phyloP scores from a whole-genome alignment of 2,888 invertebrate genomes.

The Amiota minor region DNA sequence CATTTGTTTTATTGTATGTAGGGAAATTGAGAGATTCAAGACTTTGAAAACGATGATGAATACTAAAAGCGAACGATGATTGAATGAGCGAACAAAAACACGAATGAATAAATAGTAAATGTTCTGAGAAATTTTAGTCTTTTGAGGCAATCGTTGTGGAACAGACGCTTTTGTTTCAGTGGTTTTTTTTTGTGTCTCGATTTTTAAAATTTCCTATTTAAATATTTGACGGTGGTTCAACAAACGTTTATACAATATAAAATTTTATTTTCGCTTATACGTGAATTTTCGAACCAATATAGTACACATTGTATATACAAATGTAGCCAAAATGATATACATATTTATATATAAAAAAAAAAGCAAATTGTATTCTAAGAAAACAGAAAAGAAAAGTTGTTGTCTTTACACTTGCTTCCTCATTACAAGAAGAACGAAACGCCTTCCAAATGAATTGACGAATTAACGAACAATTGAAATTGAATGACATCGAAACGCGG shows the following conservation, averaged over 20 bases:
- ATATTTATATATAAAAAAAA: too few relatives aligned
- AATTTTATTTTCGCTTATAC: neutral
- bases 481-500: constrained; percentile 22
- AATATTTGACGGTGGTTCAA: constrained; percentile 18
- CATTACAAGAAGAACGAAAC: neutral
- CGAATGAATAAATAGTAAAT: neutral
- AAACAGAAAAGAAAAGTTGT: neutral
- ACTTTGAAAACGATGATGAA: too few relatives aligned
- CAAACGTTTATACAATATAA: neutral
- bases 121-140: constrained; percentile 17
- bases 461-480: neutral
- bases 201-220: too few relatives aligned
- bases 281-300: too few relatives aligned
- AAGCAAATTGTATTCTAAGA: neutral
- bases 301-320: constrained; percentile 4
- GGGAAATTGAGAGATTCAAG: too few relatives aligned
- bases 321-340: neutral
- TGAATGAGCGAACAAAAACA: too few relatives aligned
- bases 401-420: neutral
- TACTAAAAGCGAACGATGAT: too few relatives aligned
- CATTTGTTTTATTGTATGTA: too few relatives aligned
- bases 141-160: constrained; percentile 2
- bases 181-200: too few relatives aligned
- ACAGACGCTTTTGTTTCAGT: neutral
- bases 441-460: too few relatives aligned